A percentile compares a stretch with the other conserved stretches of the same genome.
phyloP scores from a whole-genome alignment of 1,140 invertebrate genomes.

The Oedothorax gibbosus region DNA sequence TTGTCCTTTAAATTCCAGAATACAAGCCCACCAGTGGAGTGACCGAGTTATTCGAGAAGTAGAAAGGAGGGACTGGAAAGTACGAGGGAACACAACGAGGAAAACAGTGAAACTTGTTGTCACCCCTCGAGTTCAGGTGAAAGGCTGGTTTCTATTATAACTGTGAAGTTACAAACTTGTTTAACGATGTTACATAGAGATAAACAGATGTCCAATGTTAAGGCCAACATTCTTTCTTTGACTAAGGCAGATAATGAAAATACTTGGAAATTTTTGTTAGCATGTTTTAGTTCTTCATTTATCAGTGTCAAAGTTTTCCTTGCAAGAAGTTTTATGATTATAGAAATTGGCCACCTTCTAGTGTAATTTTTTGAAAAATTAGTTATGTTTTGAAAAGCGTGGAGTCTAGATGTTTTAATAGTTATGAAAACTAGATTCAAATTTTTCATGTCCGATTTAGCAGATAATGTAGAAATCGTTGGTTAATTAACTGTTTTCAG shows the following conservation, averaged over 20 bases:
- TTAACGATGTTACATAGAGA: background rate
- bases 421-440: too few species aligned
- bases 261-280: background rate
- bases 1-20: conserved; percentile 69
- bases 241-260: too few species aligned
- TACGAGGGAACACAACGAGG: conserved; percentile 80
- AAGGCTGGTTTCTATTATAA: background rate
- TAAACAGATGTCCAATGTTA: background rate
- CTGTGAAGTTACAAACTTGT: too few species aligned
- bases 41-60: conserved; percentile 87
- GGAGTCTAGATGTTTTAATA: too few species aligned
- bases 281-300: background rate
- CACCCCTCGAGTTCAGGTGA: conserved; percentile 84
- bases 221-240: background rate
- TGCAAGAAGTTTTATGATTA: too few species aligned
- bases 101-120: conserved; percentile 90
- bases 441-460: too few species aligned
- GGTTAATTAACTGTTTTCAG: too few species aligned
- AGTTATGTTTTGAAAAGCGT: too few species aligned
- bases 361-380: too few species aligned
- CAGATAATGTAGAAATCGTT: too few species aligned
- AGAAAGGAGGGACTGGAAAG: conserved; percentile 84
- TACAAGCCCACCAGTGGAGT: conserved; percentile 95
- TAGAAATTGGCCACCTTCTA: too few species aligned
- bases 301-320: background rate